Conservation (phyloP, 1,140 invertebrate species). For the Varroa destructor region DNA sequence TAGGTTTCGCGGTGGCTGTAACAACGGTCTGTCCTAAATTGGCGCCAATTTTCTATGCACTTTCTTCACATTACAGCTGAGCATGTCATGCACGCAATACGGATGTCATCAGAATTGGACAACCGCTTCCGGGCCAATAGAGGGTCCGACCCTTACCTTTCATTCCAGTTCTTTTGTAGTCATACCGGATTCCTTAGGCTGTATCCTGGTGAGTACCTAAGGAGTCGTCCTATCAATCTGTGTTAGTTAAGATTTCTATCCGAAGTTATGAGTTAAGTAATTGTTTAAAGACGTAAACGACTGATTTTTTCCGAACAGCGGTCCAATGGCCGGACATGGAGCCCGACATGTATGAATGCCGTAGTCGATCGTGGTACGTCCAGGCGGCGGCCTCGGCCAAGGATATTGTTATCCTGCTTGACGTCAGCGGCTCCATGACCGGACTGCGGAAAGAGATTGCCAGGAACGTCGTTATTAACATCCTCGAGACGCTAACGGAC, state of each 20-base stretch:
- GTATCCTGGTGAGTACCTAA: constrained; percentile 59
- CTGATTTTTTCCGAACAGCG: constrained; percentile 28
- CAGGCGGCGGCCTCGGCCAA: constrained; percentile 93
- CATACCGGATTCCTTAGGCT: constrained; percentile 75
- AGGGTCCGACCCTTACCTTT: constrained; percentile 65
- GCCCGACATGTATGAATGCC: constrained; percentile 68
- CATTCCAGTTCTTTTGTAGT: constrained; percentile 93
- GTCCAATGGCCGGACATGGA: constrained; percentile 35
- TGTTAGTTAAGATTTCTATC: not conserved
- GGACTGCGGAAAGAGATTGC: constrained; percentile 83
- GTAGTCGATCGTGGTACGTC: constrained; percentile 81
- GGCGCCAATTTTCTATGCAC: too few species aligned
- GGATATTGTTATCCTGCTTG: constrained; percentile 87
- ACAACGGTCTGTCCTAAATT: too few species aligned
- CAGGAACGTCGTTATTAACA: constrained; percentile 63
- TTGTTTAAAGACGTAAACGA: not conserved
- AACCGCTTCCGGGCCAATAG: constrained; percentile 71
- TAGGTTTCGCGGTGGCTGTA: too few species aligned
- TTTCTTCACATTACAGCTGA: constrained; percentile 40
- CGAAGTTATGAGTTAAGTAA: not conserved
- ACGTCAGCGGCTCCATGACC: constrained; percentile 92
- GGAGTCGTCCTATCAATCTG: not conserved
- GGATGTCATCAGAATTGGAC: constrained; percentile 73
- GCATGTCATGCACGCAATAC: constrained; percentile 56
- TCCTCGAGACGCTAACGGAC: constrained; percentile 88